Evolutionary conservation across 2,113 vertebrate genomes (phyloP).

Genomic region (Oophaga pumilio): DNA sequence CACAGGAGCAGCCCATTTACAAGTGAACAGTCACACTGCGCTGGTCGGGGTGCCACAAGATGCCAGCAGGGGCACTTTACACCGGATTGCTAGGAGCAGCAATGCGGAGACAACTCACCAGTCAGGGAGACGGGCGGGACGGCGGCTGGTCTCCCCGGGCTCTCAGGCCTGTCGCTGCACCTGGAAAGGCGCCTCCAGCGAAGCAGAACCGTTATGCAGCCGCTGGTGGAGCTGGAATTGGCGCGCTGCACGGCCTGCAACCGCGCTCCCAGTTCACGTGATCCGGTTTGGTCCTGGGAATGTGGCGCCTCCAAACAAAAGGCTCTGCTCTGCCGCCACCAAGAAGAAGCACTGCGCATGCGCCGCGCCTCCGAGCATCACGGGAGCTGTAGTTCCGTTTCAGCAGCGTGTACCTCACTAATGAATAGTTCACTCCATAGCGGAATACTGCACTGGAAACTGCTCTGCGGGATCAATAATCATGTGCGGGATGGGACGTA

Average conservation of each 20-base stretch:
- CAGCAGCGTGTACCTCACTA: background rate
- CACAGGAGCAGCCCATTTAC: too few species aligned
- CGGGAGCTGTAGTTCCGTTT: slow-evolving; percentile 33
- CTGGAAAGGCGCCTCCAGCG: background rate
- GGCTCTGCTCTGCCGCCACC: slow-evolving; percentile 49
- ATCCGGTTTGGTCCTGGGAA: slow-evolving; percentile 33
- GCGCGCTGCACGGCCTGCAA: background rate
- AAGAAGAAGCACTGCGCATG: slow-evolving; percentile 41
- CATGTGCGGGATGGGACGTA: background rate
- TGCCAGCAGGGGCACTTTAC: too few species aligned
- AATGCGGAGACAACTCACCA: background rate
- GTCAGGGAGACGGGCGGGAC: background rate
- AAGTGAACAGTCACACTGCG: too few species aligned
- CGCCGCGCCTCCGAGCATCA: slow-evolving; percentile 14
- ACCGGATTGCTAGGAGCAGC: too few species aligned
- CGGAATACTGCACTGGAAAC: too few species aligned
- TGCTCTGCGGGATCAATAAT: background rate
- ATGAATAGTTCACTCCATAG: background rate
- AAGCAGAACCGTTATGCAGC: background rate
- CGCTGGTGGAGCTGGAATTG: background rate
- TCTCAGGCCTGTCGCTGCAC: background rate
- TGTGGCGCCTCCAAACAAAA: slow-evolving; percentile 56
- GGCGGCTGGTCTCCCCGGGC: background rate
- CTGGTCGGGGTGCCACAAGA: too few species aligned
- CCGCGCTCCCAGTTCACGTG: background rate